Evolutionary conservation across 2,797 vertebrate species (phyloP).

Genomic region (Eulemur mongoz): DNA sequence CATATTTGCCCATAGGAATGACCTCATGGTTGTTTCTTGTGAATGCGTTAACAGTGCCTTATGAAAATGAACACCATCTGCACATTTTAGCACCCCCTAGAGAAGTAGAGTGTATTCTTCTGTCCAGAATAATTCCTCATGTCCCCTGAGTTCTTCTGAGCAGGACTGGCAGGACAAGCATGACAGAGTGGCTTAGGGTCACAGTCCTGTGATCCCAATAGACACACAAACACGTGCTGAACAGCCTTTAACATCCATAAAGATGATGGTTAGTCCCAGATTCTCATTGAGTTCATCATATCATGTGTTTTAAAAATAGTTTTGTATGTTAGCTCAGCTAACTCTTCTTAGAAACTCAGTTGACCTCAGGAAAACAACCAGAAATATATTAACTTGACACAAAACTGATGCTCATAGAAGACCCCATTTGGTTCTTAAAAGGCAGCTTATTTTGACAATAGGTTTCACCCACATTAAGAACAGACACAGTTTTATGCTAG

Average conservation of each 20-base stretch:
- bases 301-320: background rate
- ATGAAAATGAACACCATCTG: background rate
- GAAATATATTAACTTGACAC: background rate
- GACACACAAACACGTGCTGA: background rate
- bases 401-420: background rate
- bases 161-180: background rate
- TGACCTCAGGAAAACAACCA: background rate
- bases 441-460: background rate
- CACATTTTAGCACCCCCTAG: background rate
- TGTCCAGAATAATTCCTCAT: background rate
- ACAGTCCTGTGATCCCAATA: background rate
- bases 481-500: background rate
- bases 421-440: background rate
- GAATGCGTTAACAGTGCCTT: background rate
- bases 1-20: background rate
- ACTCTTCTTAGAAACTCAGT: background rate
- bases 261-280: background rate
- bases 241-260: background rate
- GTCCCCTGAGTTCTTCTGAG: background rate
- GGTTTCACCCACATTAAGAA: background rate
- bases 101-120: background rate
- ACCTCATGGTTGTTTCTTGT: background rate
- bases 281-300: background rate
- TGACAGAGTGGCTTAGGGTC: background rate
- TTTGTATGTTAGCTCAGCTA: background rate